These are phyloP conservation scores for Luscinia luscinia DNA, from an alignment of 2,797 vertebrate species.

Conservation along the genomic window DNA sequence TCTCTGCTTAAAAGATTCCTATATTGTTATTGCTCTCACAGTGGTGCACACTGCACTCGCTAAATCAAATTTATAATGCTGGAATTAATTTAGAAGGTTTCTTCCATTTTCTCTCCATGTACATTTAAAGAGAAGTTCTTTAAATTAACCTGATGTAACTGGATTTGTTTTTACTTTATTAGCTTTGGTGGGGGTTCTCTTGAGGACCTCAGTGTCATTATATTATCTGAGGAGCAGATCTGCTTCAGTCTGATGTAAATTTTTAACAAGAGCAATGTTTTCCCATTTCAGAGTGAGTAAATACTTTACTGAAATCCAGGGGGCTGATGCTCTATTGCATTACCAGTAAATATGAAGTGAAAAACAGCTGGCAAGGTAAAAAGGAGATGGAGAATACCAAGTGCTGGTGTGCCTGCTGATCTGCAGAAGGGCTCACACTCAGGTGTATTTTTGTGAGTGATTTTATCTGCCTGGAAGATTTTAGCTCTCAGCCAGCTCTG, in stretches of 20 bases:
- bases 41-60: background rate
- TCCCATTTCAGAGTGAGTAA: conserved; percentile 39
- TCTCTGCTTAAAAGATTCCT: conserved; percentile 17
- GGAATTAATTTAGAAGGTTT: conserved; percentile 55
- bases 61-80: conserved; percentile 57
- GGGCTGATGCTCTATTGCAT: background rate
- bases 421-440: background rate
- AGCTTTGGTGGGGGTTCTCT: conserved; percentile 52
- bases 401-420: background rate
- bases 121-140: conserved; percentile 50
- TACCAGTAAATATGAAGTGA: background rate
- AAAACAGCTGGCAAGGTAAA: background rate
- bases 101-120: conserved; percentile 21
- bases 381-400: background rate
- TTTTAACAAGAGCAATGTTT: conserved; percentile 47
- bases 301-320: conserved; percentile 24
- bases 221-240: conserved; percentile 56
- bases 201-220: conserved; percentile 37
- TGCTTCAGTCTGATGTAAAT: conserved; percentile 35
- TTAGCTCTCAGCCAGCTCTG: background rate
- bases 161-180: conserved; percentile 65
- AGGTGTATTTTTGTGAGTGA: background rate
- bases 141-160: conserved; percentile 65
- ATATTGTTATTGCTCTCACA: conserved; percentile 38
- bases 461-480: background rate